Percentiles rank a stretch among this genome's conserved stretches.
These are phyloP conservation scores for Acronicta aceris DNA, from an alignment of 2,888 invertebrate species.

Conservation along the genomic window DNA sequence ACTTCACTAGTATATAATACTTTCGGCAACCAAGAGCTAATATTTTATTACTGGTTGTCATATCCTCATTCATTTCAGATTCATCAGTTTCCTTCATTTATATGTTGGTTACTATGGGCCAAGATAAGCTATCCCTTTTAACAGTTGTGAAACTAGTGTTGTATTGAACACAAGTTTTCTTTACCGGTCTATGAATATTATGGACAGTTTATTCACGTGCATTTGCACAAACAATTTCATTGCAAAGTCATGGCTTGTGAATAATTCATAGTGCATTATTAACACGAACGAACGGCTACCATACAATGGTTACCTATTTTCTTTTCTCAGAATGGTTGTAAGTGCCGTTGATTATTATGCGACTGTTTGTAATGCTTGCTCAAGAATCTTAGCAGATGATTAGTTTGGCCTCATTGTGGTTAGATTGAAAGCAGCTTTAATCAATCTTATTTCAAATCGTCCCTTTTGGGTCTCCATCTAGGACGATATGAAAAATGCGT, in stretches of 20 bases:
- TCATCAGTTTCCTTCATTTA: too few relatives aligned
- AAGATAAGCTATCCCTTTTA: conserved; percentile 30
- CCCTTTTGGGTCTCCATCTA: too few relatives aligned
- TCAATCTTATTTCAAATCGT: too few relatives aligned
- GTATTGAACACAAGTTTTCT: conserved; percentile 42
- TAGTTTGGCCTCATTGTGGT: neutral
- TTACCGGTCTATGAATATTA: conserved; percentile 60
- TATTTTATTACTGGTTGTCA: conserved; percentile 33
- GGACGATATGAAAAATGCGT: neutral
- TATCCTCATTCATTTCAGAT: conserved; percentile 29
- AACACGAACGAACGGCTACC: conserved; percentile 63
- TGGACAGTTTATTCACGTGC: conserved; percentile 68
- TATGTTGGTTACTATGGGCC: conserved; percentile 41
- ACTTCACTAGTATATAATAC: conserved; percentile 18
- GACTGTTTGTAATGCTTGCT: conserved; percentile 26
- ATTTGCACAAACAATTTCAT: conserved; percentile 69
- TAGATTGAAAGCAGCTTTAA: neutral
- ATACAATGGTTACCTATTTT: conserved; percentile 74
- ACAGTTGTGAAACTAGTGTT: conserved; percentile 4
- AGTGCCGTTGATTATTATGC: conserved; percentile 52
- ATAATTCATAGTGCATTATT: conserved; percentile 79
- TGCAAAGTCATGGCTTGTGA: conserved; percentile 69
- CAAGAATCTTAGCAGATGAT: conserved; percentile 4
- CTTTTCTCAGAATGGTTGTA: conserved; percentile 69
- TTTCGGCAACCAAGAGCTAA: conserved; percentile 40